phyloP scores from a whole-genome alignment of 2,113 vertebrate species.

The Sterrhoptilus dennistouni region DNA sequence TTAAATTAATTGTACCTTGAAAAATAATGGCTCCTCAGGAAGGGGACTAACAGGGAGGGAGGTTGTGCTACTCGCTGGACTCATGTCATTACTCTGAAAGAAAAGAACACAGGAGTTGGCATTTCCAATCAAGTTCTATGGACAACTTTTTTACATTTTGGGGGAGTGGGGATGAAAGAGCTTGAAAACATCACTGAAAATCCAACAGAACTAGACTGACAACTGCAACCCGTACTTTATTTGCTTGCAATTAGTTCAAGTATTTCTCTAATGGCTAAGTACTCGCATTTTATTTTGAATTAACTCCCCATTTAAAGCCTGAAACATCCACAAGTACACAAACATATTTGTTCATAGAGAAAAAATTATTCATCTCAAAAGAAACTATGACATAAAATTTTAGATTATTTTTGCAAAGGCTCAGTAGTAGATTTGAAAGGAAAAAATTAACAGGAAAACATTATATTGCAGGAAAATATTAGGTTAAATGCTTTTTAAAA shows the following conservation, averaged over 20 bases:
- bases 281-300: background rate
- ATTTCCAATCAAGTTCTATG: background rate
- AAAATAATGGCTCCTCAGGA: slow-evolving; percentile 85
- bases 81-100: slow-evolving; percentile 89
- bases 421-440: background rate
- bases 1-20: slow-evolving; percentile 84
- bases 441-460: background rate
- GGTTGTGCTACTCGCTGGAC: slow-evolving; percentile 90
- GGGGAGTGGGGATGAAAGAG: accelerated
- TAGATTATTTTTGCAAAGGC: background rate
- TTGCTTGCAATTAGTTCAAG: background rate
- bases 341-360: background rate
- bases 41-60: slow-evolving; percentile 94
- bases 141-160: background rate
- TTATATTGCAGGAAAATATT: background rate
- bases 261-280: background rate
- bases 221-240: background rate
- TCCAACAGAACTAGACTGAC: background rate
- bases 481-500: background rate
- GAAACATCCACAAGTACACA: background rate
- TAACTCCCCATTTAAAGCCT: background rate
- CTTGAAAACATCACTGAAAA: background rate
- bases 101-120: slow-evolving; percentile 12
- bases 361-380: accelerated
- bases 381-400: background rate